Evolutionary conservation across 2,888 invertebrate genomes (phyloP), one percentile per base, ranked within the genome.

Genomic region (Bombylius major): DNA sequence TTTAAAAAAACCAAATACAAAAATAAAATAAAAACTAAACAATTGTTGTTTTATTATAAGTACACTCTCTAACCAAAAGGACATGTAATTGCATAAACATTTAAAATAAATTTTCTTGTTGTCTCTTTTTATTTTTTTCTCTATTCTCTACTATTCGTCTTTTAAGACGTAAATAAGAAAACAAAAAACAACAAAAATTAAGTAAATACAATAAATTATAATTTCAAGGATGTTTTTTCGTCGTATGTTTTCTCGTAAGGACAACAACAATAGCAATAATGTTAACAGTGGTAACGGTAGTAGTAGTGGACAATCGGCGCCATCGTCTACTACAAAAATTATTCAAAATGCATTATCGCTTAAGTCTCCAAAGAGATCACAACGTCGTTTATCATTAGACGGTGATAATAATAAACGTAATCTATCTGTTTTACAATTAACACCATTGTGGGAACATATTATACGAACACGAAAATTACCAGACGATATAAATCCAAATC

Each of bases 381-480:
- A 50, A 39, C 50, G 50, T 31, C 46, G 44, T 31, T 55, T 50
- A 50, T 49, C 55, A 31, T 36, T 50, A 5, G 12, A 23, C 13
- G 51, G 47, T 32, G 47, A 47, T 47, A 11, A 58, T 39, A 33
- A 55, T 7, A 57, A 60, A 48, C 57, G 58, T 56, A 54, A 59
- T 55, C 57, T 58, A 57, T 61, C 65, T 46, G 64, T 65, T 5
- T 63, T 75, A 32, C 82, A 79, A 61, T 78, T 89, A 58, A 88
- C 88, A 50, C 85, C 87, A 53, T 75, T 89, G 9, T 89, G 89
- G 89, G 88, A 89, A 73, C 82, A 87, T 67, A 83, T 89, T 63
- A 79, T 87, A 50, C 78, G 87, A 59, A 86, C 86, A 58, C 81
- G 82, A 57, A 79, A 83, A 54, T 77, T 89, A 55, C 89, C 89